Evolutionary conservation across 2,113 vertebrate genomes (phyloP), one percentile per base, ranked within the genome.

Genomic region (Oostethus manadensis): DNA sequence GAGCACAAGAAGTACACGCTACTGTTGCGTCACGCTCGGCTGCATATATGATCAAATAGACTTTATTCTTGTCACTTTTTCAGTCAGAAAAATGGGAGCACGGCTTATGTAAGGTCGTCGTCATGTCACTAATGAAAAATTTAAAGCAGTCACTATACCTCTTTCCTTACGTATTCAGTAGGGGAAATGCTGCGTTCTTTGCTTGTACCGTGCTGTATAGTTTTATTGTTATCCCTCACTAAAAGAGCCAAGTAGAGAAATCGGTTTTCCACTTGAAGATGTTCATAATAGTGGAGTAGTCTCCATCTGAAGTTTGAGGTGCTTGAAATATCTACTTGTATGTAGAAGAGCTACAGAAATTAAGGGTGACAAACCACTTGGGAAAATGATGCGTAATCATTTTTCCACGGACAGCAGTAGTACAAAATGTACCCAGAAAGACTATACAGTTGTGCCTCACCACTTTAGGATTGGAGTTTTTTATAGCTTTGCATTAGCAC

Each of bases 71-170:
- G 48, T 80, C 61, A 66, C 63, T 82, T 68, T 71, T 76, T 73
- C 5, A 74, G 83, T 66, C 69, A 62, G 64, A 74, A 72, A 88
- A 55, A 86, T 18, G 60, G 78, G 77, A 77, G 26, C 80, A 75
- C n/a, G n/a, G 56, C 78, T 88, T 87, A 85, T 80, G 76, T 84
- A 82, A 84, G 79, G 66, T 74, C 71, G 72, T 82, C 66, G 46
- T 79, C 66, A 62, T 59, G 74, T 82, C 70, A 63, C 66, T 26
- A 64, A 74, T 81, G 73, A 83, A 84, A 80, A 55, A 71, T 77
- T 80, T 70, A 49, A 86, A 78, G 57, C 29, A 22, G 76, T 68
- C 40, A 8, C 82, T 76, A 66, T 82, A 81, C 74, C 66, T 76
- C 74, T 54, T 48, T 18, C 59, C 60, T 79, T 76, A 55, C 64